Conservation (phyloP, 2,797 vertebrate genomes). For the Eidolon dupreanum region DNA sequence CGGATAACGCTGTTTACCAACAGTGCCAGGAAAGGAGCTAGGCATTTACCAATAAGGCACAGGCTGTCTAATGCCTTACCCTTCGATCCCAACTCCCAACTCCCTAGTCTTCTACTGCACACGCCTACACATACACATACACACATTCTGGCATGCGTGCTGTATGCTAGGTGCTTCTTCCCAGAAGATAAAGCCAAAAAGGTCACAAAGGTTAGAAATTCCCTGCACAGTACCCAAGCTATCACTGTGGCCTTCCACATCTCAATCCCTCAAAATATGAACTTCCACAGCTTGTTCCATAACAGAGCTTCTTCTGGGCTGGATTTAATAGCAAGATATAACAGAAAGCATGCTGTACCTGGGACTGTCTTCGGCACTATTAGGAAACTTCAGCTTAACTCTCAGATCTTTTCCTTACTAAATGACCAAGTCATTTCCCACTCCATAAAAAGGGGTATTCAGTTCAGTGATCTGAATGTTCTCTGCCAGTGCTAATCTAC, state of each 20-base stretch:
- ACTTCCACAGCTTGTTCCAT: neutral
- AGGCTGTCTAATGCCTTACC: neutral
- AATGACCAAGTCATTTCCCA: neutral
- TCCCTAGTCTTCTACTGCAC: neutral
- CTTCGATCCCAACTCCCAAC: too few species aligned
- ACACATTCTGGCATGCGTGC: neutral
- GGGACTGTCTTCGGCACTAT: neutral
- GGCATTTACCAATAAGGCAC: neutral
- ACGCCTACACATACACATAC: accelerated
- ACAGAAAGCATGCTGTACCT: neutral
- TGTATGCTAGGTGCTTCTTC: neutral
- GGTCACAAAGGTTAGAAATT: neutral
- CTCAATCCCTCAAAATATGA: neutral
- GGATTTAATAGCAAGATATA: neutral
- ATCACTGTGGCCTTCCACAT: neutral
- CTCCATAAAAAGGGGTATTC: neutral
- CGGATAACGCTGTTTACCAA: neutral
- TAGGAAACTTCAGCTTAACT: neutral
- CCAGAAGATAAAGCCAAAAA: neutral
- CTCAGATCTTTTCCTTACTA: neutral
- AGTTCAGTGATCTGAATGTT: neutral
- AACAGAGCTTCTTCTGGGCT: neutral
- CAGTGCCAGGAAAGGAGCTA: neutral
- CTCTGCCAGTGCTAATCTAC: neutral
- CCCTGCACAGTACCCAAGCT: neutral